Conservation (phyloP, 1,140 invertebrate genomes). For the Drosophila ogumai region DNA sequence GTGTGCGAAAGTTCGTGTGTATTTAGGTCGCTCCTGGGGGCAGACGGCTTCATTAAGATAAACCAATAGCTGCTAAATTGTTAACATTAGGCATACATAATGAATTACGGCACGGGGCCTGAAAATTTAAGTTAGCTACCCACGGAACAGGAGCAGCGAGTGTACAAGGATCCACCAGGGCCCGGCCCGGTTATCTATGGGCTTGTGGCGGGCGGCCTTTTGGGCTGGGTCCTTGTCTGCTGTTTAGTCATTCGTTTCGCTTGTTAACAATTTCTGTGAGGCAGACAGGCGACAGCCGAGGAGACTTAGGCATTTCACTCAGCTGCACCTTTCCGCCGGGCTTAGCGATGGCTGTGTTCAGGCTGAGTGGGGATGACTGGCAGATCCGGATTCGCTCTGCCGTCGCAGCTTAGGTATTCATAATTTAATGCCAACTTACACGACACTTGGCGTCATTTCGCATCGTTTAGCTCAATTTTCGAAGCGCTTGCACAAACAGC, state of each 20-base stretch:
- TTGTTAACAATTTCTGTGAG: constrained; percentile 70
- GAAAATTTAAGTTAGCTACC: constrained; percentile 70
- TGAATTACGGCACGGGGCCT: constrained; percentile 68
- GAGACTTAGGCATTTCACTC: constrained; percentile 54
- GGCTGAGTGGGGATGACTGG: constrained; percentile 58
- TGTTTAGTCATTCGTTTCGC: constrained; percentile 78
- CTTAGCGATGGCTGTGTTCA: constrained; percentile 21
- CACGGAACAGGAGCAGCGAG: constrained; percentile 17
- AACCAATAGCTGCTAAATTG: constrained; percentile 84
- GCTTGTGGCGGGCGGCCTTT: constrained; percentile 1
- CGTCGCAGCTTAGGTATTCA: constrained; percentile 62
- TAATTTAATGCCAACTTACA: constrained; percentile 76
- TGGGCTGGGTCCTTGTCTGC: constrained; percentile 30
- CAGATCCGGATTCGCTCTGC: constrained; percentile 35
- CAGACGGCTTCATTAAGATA: constrained; percentile 83
- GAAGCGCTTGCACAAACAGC: constrained; percentile 48
- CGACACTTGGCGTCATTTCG: constrained; percentile 72
- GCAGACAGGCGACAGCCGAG: constrained; percentile 48
- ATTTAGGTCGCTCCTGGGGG: constrained; percentile 59
- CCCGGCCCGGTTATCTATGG: constrained; percentile 13
- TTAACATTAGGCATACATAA: constrained; percentile 83
- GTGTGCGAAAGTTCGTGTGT: constrained; percentile 44
- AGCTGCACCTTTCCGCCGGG: constrained; percentile 44
- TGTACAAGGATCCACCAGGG: constrained; percentile 1
- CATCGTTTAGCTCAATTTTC: constrained; percentile 74